Base-by-base conservation (phyloP, 2,113 vertebrate species). In the Protobothrops mucrosquamatus region DNA sequence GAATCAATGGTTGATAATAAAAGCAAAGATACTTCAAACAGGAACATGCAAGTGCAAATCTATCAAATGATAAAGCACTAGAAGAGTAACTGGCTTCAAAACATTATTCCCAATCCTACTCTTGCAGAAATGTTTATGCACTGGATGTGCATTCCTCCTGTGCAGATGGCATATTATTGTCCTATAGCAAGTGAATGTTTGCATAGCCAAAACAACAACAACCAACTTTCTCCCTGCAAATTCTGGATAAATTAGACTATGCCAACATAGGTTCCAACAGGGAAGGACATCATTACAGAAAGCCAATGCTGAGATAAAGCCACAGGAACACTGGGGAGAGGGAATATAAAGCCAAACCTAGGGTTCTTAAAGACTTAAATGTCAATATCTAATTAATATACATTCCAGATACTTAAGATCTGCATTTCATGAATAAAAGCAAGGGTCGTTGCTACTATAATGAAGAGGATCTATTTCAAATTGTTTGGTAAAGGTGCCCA, bases 21-120 rank as follows among this genome's bases (percentile, higher is more conserved):
- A 90, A 1, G 1, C 61, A 91, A 89, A 94, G 92, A 94, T 91
- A 94, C 96, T 95, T 96, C 93, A 94, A 94, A 94, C 56, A 91
- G 94, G 91, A 64, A 64, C 57, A 95, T 0, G 20, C 92, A 96
- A 93, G 92, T 95, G 92, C 89, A 94, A 96, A 94, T 57, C 7
- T 57, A 1, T 94, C 95, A 96, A 96, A 94, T 34, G 54, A 22
- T 52, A 91, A 93, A 96, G 85, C 5, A 51, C 55, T 15, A 74
- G 12, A 96, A 96, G 89, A 89, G 93, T 94, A 95, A 95, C 56
- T 14, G 54, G 54, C 10, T 90, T 93, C 86, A 89, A 96, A 51
- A n/a, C 88, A 91, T 89, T 89, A 69, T 55, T 93, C 94, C 34
- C 0, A 93, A 94, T 93, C 39, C 39, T 92, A 22, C 88, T 48